Conservation (phyloP, 2,797 vertebrate genomes). For the Macrochelys suwanniensis region DNA sequence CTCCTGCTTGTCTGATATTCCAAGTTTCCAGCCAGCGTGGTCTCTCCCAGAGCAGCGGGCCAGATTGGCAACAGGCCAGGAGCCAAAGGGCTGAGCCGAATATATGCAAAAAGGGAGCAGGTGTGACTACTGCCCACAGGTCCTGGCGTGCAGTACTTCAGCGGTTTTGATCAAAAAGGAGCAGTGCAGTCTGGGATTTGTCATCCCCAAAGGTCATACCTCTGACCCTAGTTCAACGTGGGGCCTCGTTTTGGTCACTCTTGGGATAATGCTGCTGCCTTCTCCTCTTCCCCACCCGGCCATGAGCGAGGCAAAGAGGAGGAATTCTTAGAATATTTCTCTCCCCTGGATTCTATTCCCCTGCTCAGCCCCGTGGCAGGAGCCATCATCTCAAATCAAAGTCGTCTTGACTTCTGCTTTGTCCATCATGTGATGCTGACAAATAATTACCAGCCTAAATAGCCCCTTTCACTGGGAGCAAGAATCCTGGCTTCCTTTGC, state of each 20-base stretch:
- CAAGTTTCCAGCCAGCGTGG: not conserved
- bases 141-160: not conserved
- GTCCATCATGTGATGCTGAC: accelerated
- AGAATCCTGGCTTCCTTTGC: not conserved
- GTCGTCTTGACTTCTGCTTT: accelerated
- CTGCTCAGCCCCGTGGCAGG: accelerated
- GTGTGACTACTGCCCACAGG: not conserved
- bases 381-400: not conserved
- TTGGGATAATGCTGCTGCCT: not conserved
- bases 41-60: not conserved
- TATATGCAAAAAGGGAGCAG: not conserved
- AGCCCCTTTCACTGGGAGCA: accelerated
- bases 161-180: not conserved
- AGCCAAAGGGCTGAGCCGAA: not conserved
- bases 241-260: not conserved
- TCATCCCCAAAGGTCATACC: no score
- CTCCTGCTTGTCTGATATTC: not conserved
- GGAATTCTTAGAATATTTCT: not conserved
- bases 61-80: not conserved
- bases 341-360: not conserved
- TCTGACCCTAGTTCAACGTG: not conserved
- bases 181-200: not conserved
- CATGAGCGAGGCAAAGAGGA: not conserved
- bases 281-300: not conserved
- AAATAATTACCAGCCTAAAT: accelerated